Evolutionary conservation across 2,113 vertebrate genomes (phyloP), one percentile per base, ranked within the genome.

Genomic region (Daubentonia madagascariensis): DNA sequence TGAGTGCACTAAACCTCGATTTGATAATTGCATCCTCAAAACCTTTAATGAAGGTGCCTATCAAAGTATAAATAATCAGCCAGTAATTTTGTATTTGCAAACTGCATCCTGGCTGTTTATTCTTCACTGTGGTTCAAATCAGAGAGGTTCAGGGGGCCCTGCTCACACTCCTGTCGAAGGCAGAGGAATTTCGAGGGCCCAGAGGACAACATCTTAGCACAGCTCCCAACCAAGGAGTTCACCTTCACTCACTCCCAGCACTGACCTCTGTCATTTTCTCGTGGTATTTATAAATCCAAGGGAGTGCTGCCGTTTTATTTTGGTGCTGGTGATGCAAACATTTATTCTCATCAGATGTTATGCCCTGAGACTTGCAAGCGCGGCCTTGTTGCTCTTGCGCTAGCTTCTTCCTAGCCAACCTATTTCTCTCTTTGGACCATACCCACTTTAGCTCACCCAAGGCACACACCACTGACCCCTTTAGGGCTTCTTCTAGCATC

Each of bases 1-100:
- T n/a, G 75, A 97, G 85, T 68, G 79, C 88, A 78, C 80, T 94
- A 85, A 97, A 75, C 90, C 93, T 95, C 86, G 94, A 85, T 97
- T 85, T 95, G 84, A 78, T 98, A 96, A 98, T 97, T 98, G 80
- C 95, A 35, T 97, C 92, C 95, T 98, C 84, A 57, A 85, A 97
- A 87, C 94, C 94, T 94, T 85, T 96, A 96, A 94, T 96, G 97
- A 98, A 94, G 92, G 73, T 90, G 86, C 96, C 98, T 97, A 96
- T 95, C 96, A 84, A 94, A 86, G 85, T 96, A 70, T 80, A 91
- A 98, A 98, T 95, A 97, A 98, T 98, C 96, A 94, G 95, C 72
- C 23, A 1, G 73, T 89, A 83, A 97, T 98, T 95, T 97, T 9
- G n/a, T 94, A 89, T 97, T 97, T 97, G 83, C 96, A 96, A 92